These are phyloP conservation scores for Prolemur simus DNA, from an alignment of 2,113 vertebrate genomes.

Conservation along the genomic window DNA sequence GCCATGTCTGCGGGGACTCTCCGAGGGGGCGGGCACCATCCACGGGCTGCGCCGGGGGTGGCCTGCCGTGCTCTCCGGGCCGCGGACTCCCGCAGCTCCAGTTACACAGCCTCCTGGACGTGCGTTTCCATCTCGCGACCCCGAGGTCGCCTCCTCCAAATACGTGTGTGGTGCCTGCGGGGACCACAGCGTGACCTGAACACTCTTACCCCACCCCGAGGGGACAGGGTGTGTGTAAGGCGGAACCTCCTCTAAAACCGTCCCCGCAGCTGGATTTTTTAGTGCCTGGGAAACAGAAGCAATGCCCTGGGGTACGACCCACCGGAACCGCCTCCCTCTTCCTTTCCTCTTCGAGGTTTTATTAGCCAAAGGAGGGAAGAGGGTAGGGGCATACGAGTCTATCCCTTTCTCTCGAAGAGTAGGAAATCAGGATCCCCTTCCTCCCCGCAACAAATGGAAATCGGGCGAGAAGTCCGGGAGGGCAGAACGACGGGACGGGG, in stretches of 20 bases:
- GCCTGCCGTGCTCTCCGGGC: constrained; percentile 31
- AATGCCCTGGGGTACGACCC: neutral
- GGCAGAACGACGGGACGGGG: neutral
- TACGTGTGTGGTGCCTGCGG: constrained; percentile 35
- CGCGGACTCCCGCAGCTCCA: constrained; percentile 46
- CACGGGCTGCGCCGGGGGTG: constrained; percentile 33
- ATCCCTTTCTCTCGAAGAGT: neutral
- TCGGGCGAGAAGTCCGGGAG: neutral
- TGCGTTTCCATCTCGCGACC: constrained; percentile 56
- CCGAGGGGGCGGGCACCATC: constrained; percentile 82
- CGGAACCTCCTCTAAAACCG: neutral
- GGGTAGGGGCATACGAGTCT: neutral
- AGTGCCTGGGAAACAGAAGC: neutral
- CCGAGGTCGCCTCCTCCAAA: neutral
- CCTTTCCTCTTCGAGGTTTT: neutral
- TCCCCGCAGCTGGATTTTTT: neutral
- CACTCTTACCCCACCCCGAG: neutral
- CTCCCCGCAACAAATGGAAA: neutral
- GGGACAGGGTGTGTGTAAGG: neutral
- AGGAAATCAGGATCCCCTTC: neutral
- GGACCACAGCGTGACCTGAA: constrained; percentile 35
- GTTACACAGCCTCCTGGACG: constrained; percentile 65
- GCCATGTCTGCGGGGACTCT: constrained; percentile 81
- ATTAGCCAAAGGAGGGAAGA: neutral
- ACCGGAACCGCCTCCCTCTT: neutral